These are phyloP conservation scores for Pseudolaguvia tuberculata DNA, from an alignment of 2,113 vertebrate genomes.

Conservation along the genomic window DNA sequence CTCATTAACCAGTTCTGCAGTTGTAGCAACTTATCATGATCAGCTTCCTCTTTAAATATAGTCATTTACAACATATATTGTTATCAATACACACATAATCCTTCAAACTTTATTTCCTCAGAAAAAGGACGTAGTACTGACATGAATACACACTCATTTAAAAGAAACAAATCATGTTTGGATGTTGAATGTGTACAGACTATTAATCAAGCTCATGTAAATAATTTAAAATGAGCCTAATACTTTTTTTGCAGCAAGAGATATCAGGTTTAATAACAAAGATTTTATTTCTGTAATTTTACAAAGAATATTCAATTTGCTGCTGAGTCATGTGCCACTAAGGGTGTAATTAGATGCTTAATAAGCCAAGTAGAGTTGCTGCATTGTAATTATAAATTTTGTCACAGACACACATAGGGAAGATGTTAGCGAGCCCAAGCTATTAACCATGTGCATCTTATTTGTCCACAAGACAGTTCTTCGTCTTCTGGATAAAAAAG, in stretches of 20 bases:
- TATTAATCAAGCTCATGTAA: not conserved
- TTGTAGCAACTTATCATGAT: not conserved
- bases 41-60: not conserved
- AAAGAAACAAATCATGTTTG: constrained; percentile 8
- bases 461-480: constrained; percentile 29
- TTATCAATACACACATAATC: not conserved
- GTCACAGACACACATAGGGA: no score
- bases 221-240: constrained; percentile 6
- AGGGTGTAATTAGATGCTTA: constrained; percentile 25
- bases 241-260: not conserved
- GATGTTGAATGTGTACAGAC: not conserved
- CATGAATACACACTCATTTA: not conserved
- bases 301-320: not conserved
- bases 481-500: constrained; percentile 2
- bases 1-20: no score
- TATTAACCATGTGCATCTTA: constrained; percentile 19
- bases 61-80: not conserved
- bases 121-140: not conserved
- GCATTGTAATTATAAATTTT: constrained; percentile 33
- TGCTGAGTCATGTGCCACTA: not conserved
- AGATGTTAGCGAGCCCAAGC: constrained; percentile 25
- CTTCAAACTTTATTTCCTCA: not conserved
- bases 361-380: constrained; percentile 7
- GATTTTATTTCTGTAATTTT: not conserved
- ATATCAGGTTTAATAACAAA: not conserved